Base-by-base conservation (phyloP, 2,113 vertebrate genomes). In the Thunnus thynnus region DNA sequence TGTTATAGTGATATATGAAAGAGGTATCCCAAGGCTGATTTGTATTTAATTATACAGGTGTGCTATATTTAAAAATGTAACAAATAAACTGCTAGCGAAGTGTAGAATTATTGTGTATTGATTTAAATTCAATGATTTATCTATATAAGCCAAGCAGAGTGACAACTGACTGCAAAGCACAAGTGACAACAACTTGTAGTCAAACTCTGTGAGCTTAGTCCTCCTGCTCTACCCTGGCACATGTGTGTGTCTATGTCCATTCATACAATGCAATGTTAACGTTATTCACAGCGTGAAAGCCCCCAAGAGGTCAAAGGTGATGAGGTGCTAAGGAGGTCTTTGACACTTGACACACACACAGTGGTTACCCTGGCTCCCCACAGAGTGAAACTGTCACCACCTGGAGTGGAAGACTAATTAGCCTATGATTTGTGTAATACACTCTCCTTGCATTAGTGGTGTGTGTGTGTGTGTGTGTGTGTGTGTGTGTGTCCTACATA, bases 311-410 rank as follows among this genome's bases (percentile, higher is more conserved):
- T 90, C 83, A 92, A 74, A 85, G 86, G 89, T 93, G 89, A 88
- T 72, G 86, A 90, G 84, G 92, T 91, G 90, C 87, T 90, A 91
- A 91, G 50, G 86, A 91, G 89, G 83, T 74, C 86, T 89, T 86
- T 92, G 90, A 94, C 94, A 93, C 91, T 85, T 70, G 76, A 91
- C 88, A 88, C 87, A 83, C 44, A 67, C 85, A 82, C 73, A 76
- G 62, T 67, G 62, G 69, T 70, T 86, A 61, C 16, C 30, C 54
- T 2, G 73, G 73, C 77, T 86, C 85, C 91, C 88, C 44, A 72
- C 81, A 62, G 88, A 89, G 90, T 80, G 66, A 80, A 88, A 91
- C 93, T 93, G 92, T 94, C 94, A 94, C 89, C 94, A 89, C 90
- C 76, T 88, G 83, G 73, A 89, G 88, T 81, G 89, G 70, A 85